A percentile compares a stretch with the other conserved stretches of the same genome.
phyloP scores from a whole-genome alignment of 1,140 invertebrate species.

The Ceratina japonica region DNA sequence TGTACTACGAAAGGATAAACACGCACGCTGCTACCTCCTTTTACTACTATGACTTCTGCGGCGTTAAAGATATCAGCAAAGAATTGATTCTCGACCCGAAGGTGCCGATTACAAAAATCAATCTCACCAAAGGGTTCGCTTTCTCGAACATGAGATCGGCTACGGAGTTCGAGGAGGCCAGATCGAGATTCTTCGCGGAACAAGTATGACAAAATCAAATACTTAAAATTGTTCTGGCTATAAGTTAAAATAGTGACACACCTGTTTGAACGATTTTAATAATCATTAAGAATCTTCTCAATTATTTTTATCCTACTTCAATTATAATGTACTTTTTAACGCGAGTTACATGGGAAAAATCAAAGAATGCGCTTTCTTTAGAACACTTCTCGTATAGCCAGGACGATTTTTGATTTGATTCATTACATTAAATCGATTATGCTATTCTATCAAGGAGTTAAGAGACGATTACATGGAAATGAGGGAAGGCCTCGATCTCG shows the following conservation, averaged over 20 bases:
- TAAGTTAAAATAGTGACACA: no score
- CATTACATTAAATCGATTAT: no score
- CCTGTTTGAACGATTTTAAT: no score
- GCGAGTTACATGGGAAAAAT: no score
- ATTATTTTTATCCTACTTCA: no score
- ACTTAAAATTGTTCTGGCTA: background rate
- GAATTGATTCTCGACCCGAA: constrained; percentile 84
- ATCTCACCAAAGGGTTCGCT: constrained; percentile 90
- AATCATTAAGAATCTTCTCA: no score
- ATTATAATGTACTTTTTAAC: no score
- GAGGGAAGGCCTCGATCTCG: constrained; percentile 90
- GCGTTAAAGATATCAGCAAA: constrained; percentile 89
- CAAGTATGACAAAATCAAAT: constrained; percentile 63
- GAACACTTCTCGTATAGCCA: no score
- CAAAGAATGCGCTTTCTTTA: no score
- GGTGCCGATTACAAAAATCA: constrained; percentile 87
- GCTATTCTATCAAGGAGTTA: constrained; percentile 81
- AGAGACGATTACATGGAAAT: constrained; percentile 95
- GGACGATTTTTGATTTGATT: no score
- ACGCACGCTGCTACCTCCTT: constrained; percentile 88
- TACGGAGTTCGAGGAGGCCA: constrained; percentile 91
- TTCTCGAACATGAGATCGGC: constrained; percentile 90
- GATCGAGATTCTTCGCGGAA: constrained; percentile 90
- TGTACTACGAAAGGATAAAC: constrained; percentile 92
- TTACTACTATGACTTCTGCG: constrained; percentile 89